phyloP scores from a whole-genome alignment of 2,888 invertebrate genomes.

The Prosopocoilus inquinatus region DNA sequence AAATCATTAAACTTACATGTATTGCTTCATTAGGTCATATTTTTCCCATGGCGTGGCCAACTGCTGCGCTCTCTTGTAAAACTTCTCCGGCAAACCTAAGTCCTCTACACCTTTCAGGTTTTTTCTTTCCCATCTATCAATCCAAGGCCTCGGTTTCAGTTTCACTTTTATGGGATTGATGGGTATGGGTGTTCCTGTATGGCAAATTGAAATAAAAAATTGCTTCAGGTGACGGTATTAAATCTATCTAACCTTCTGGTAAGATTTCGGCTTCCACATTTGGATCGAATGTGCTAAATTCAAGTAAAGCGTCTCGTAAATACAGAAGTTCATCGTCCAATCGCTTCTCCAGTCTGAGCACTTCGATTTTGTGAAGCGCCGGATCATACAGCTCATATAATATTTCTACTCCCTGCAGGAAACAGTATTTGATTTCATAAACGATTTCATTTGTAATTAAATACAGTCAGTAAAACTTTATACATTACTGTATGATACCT shows the following conservation, averaged over 20 bases:
- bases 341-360: conserved; percentile 87
- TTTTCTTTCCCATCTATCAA: conserved; percentile 83
- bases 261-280: conserved; percentile 85
- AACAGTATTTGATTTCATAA: conserved; percentile 15
- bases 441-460: too few relatives aligned
- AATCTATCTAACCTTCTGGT: conserved; percentile 60
- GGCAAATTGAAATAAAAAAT: conserved; percentile 3
- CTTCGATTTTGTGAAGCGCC: conserved; percentile 83
- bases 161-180: conserved; percentile 57
- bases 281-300: conserved; percentile 89
- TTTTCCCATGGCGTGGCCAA: conserved; percentile 78
- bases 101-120: conserved; percentile 68
- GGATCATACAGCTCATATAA: conserved; percentile 92
- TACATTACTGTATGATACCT: too few relatives aligned
- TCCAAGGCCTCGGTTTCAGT: conserved; percentile 84
- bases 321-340: conserved; percentile 87
- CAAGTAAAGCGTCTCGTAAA: conserved; percentile 83
- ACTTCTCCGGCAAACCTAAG: conserved; percentile 41
- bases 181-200: conserved; percentile 41
- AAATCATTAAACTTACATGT: conserved; percentile 60
- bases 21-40: conserved; percentile 91
- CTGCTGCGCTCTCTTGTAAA: conserved; percentile 54
- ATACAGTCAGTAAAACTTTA: too few relatives aligned
- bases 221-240: neutral
- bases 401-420: conserved; percentile 59